These are phyloP conservation scores for Lamprologus callipterus DNA, from an alignment of 2,113 vertebrate species.

Conservation along the genomic window DNA sequence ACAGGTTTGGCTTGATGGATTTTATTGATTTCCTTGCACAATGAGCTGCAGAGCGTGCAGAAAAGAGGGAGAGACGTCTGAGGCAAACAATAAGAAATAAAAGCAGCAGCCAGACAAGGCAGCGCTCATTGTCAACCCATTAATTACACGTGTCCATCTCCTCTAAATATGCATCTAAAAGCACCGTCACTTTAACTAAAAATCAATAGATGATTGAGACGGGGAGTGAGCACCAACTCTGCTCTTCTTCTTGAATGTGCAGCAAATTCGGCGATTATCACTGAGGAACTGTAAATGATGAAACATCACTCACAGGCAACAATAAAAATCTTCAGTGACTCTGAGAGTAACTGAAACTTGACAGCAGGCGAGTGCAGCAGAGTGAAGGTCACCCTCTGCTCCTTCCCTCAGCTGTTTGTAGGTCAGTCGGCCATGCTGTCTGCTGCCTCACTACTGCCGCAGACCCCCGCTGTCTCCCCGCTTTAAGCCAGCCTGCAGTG, in stretches of 20 bases:
- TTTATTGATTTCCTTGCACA: constrained; percentile 56
- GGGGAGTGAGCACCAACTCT: neutral
- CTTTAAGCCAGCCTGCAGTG: neutral
- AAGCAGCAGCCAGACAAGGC: neutral
- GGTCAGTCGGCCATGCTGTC: constrained; percentile 67
- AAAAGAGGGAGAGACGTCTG: neutral
- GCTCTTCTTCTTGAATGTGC: neutral
- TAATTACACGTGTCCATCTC: neutral
- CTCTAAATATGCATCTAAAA: neutral
- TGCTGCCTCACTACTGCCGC: constrained; percentile 18
- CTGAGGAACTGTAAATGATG: neutral
- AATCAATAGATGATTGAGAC: neutral
- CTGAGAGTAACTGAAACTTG: neutral
- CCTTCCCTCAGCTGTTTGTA: constrained; percentile 47
- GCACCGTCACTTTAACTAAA: neutral
- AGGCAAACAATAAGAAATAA: constrained; percentile 13
- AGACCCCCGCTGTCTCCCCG: constrained; percentile 6
- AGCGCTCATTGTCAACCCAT: neutral
- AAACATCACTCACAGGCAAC: neutral
- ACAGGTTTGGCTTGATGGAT: constrained; percentile 40
- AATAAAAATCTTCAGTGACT: neutral
- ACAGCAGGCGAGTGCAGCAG: neutral
- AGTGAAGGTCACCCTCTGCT: constrained; percentile 48
- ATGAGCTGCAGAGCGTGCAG: constrained; percentile 10
- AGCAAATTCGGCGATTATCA: neutral